These are phyloP conservation scores for Chelonus formosanus DNA, from an alignment of 2,888 invertebrate species.

Conservation along the genomic window DNA sequence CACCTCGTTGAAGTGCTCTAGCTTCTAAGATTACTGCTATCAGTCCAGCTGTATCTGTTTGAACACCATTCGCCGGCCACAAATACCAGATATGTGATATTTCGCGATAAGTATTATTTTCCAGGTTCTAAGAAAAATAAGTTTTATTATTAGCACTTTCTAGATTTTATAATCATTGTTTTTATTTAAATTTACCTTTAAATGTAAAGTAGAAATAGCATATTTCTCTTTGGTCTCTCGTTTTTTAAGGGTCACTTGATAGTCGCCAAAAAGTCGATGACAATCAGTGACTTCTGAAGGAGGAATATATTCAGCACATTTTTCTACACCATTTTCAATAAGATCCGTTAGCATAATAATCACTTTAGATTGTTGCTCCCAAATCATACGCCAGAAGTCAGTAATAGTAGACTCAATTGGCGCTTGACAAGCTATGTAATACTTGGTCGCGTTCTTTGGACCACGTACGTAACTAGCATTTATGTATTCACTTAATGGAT, in stretches of 20 bases:
- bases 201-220: conserved; percentile 84
- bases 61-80: conserved; percentile 91
- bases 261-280: conserved; percentile 87
- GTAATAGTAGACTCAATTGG: conserved; percentile 83
- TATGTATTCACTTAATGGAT: conserved; percentile 87
- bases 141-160: background rate
- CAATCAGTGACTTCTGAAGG: conserved; percentile 92
- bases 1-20: conserved; percentile 66
- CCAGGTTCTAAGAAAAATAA: conserved; percentile 70
- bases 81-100: conserved; percentile 93
- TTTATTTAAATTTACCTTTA: conserved; percentile 69
- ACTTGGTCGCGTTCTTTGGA: conserved; percentile 81
- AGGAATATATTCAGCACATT: conserved; percentile 90
- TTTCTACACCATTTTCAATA: conserved; percentile 88
- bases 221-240: conserved; percentile 91
- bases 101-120: conserved; percentile 85
- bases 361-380: conserved; percentile 91
- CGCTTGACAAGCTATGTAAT: conserved; percentile 93
- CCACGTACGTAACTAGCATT: conserved; percentile 94
- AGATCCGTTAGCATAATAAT: conserved; percentile 91
- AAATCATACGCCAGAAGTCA: conserved; percentile 96
- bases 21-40: conserved; percentile 90
- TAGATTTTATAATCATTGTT: background rate
- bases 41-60: conserved; percentile 82
- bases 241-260: conserved; percentile 85